Evolutionary conservation across 2,888 invertebrate genomes (phyloP).

Genomic region (Apoda limacodes): DNA sequence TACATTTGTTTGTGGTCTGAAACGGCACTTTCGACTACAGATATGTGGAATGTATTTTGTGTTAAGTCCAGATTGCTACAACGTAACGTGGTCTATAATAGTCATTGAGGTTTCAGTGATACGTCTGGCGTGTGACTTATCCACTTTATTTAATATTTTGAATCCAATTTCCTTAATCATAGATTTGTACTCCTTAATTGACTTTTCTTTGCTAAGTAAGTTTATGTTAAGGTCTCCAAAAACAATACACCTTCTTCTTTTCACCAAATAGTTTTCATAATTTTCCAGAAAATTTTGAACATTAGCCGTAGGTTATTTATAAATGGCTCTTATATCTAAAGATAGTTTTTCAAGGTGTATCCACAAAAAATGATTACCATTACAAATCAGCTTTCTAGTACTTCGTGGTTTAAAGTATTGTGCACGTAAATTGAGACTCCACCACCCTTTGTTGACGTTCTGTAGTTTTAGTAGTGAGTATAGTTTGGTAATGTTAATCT

Average conservation of each 20-base stretch:
- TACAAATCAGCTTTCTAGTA: background rate
- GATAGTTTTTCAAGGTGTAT: slow-evolving; percentile 4
- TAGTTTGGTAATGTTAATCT: slow-evolving; percentile 3
- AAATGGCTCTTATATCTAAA: slow-evolving; percentile 10
- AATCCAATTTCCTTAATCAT: slow-evolving; percentile 5
- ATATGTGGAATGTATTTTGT: slow-evolving; percentile 3
- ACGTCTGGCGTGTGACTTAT: slow-evolving; percentile 7
- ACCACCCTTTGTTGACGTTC: slow-evolving; percentile 1
- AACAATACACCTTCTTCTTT: slow-evolving; percentile 5
- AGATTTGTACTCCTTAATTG: slow-evolving; percentile 3
- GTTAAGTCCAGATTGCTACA: slow-evolving; percentile 11
- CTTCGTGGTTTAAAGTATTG: slow-evolving; percentile 3
- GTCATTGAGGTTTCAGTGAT: slow-evolving; percentile 8
- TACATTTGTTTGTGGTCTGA: slow-evolving; percentile 18
- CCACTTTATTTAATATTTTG: slow-evolving; percentile 12
- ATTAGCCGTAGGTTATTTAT: slow-evolving; percentile 9
- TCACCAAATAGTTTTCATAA: slow-evolving; percentile 3
- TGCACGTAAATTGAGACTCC: slow-evolving; percentile 8
- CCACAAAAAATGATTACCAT: slow-evolving; percentile 9
- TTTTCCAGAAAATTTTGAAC: slow-evolving; percentile 4
- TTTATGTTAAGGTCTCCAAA: slow-evolving; percentile 14
- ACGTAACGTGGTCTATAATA: slow-evolving; percentile 11
- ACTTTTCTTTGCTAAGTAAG: slow-evolving; percentile 10
- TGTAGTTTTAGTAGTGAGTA: slow-evolving; percentile 3
- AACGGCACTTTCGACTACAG: slow-evolving; percentile 14